Evolutionary conservation across 2,113 vertebrate species (phyloP).

Genomic region (Panthera leo): DNA sequence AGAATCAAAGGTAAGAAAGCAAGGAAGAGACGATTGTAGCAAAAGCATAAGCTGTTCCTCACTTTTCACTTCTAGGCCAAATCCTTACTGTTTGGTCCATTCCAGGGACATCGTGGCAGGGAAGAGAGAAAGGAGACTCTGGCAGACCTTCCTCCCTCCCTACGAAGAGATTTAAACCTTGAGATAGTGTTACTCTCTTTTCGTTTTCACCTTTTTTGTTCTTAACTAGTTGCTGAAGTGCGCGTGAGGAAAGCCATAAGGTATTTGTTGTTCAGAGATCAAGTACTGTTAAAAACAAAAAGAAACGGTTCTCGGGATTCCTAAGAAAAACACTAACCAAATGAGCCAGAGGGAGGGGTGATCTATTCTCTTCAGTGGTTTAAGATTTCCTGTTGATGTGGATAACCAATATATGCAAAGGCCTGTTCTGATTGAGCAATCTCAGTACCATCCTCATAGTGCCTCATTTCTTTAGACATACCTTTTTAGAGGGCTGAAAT

Average conservation of each 20-base stretch:
- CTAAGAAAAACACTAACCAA: neutral
- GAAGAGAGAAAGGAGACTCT: neutral
- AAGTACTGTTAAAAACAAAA: constrained; percentile 24
- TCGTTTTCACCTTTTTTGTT: neutral
- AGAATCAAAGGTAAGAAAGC: constrained; percentile 48
- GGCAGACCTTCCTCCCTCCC: neutral
- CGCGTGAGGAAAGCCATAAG: neutral
- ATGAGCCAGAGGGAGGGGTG: neutral
- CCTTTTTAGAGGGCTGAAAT: constrained; percentile 65
- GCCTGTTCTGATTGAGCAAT: neutral
- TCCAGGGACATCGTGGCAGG: neutral
- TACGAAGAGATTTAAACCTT: neutral
- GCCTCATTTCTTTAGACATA: constrained; percentile 50
- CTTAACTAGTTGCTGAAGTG: neutral
- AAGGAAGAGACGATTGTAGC: neutral
- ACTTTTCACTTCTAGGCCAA: neutral
- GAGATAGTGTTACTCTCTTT: neutral
- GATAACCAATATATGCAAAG: neutral
- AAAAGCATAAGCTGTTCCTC: neutral
- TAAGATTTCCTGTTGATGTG: neutral
- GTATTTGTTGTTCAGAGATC: neutral
- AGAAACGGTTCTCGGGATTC: neutral
- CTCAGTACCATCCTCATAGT: neutral
- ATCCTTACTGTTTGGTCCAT: neutral
- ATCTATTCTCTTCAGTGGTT: neutral